A percentile compares a stretch with the other conserved stretches of the same genome.
phyloP scores from a whole-genome alignment of 37 sponge, comb jelly and placozoan genomes.

The Diacarnus erythraeanus region DNA sequence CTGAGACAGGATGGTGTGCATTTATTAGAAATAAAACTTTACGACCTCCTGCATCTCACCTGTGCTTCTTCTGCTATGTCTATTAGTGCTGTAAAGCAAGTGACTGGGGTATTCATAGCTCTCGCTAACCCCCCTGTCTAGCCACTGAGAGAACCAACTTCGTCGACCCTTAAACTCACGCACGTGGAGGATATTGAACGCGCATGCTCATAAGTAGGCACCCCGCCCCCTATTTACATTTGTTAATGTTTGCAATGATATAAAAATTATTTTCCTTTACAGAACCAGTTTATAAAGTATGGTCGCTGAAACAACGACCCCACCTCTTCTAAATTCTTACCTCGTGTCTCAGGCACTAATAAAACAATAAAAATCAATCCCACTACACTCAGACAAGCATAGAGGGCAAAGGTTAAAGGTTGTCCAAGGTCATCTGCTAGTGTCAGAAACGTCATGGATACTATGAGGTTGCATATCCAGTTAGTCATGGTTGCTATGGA shows the following conservation, averaged over 20 bases:
- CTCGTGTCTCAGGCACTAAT: conserved; percentile 85
- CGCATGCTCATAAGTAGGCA: no score
- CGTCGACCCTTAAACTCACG: no score
- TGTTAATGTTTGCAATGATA: not conserved
- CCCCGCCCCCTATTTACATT: no score
- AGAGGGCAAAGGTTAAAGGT: conserved; percentile 71
- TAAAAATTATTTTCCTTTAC: not conserved
- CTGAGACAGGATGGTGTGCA: not conserved
- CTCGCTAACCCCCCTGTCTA: no score
- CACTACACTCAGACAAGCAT: conserved; percentile 54
- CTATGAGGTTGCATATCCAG: conserved; percentile 84
- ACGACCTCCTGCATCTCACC: conserved; percentile 4
- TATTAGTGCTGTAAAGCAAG: conserved; percentile 55
- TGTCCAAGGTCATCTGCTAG: conserved; percentile 64
- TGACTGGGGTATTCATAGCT: conserved; percentile 49
- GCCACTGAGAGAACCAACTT: not conserved
- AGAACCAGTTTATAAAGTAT: conserved; percentile 56
- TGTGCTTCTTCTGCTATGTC: conserved; percentile 62
- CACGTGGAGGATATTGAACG: no score
- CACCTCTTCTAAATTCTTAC: conserved; percentile 70
- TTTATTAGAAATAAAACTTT: not conserved
- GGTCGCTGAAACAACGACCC: conserved; percentile 72
- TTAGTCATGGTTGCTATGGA: conserved; percentile 74
- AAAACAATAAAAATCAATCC: conserved; percentile 70
- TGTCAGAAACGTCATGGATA: conserved; percentile 88